Evolutionary conservation across 2,113 vertebrate genomes (phyloP).

Genomic region (Asarcornis scutulata): DNA sequence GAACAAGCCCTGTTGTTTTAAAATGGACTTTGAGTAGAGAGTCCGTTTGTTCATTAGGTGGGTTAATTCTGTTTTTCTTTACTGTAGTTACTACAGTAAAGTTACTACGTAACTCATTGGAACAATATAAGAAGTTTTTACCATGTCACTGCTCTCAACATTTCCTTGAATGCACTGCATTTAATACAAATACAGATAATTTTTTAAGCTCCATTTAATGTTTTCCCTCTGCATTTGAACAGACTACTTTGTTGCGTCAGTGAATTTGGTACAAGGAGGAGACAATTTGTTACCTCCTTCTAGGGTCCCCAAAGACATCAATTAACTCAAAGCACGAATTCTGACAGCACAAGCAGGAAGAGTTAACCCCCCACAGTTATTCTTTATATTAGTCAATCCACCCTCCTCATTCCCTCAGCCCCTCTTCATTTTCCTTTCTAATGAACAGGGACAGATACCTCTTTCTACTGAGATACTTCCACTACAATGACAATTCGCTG

Average conservation of each 20-base stretch:
- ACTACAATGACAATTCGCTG: constrained; percentile 75
- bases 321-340: constrained; percentile 72
- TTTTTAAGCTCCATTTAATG: constrained; percentile 32
- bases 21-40: not conserved
- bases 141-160: not conserved
- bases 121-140: constrained; percentile 2
- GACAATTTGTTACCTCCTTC: constrained; percentile 72
- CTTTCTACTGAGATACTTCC: constrained; percentile 72
- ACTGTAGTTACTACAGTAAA: not conserved
- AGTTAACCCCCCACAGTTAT: constrained; percentile 74
- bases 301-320: constrained; percentile 73
- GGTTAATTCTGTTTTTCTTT: not conserved
- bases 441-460: constrained; percentile 68
- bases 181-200: not conserved
- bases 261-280: constrained; percentile 54
- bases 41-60: not conserved
- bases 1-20: not conserved
- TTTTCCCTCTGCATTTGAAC: constrained; percentile 27
- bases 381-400: constrained; percentile 74
- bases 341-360: constrained; percentile 72
- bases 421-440: constrained; percentile 72
- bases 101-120: not conserved
- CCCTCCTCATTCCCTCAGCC: constrained; percentile 64
- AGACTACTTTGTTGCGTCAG: constrained; percentile 26
- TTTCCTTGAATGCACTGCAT: not conserved